Percentiles rank a stretch among this genome's conserved stretches.
Evolutionary conservation across 2,888 invertebrate genomes (phyloP).

Genomic region (Acronicta alni): DNA sequence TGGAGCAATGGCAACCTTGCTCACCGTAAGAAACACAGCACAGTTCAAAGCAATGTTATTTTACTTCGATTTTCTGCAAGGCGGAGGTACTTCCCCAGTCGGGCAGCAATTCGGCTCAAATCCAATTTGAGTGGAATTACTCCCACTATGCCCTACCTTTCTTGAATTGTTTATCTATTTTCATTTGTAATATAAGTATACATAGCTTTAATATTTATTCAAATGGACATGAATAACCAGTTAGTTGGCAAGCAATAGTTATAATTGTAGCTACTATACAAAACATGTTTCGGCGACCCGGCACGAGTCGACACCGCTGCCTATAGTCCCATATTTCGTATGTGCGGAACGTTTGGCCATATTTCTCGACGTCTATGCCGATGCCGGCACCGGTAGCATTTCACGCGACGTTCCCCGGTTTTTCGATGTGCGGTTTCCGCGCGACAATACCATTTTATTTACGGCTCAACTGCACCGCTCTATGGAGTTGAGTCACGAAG

Average conservation of each 20-base stretch:
- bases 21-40: too few relatives aligned
- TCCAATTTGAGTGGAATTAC: too few relatives aligned
- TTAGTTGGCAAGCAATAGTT: slow-evolving; percentile 29
- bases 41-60: too few relatives aligned
- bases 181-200: too few relatives aligned
- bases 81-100: too few relatives aligned
- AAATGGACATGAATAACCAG: slow-evolving; percentile 44
- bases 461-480: slow-evolving; percentile 73
- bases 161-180: too few relatives aligned
- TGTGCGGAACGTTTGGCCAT: slow-evolving; percentile 76
- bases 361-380: slow-evolving; percentile 80
- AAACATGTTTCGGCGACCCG: slow-evolving; percentile 48
- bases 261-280: slow-evolving; percentile 51
- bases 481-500: slow-evolving; percentile 77
- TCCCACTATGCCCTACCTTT: too few relatives aligned
- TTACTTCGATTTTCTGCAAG: too few relatives aligned
- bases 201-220: slow-evolving; percentile 17
- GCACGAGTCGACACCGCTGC: slow-evolving; percentile 74
- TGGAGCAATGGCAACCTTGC: too few relatives aligned
- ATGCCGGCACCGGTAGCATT: slow-evolving; percentile 79
- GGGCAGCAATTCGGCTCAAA: too few relatives aligned
- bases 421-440: slow-evolving; percentile 84
- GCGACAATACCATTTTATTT: slow-evolving; percentile 82
- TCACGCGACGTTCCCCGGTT: slow-evolving; percentile 83
- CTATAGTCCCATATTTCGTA: slow-evolving; percentile 75